These are phyloP conservation scores for Panzeria rudis DNA, from an alignment of 2,888 invertebrate species.

Conservation along the genomic window DNA sequence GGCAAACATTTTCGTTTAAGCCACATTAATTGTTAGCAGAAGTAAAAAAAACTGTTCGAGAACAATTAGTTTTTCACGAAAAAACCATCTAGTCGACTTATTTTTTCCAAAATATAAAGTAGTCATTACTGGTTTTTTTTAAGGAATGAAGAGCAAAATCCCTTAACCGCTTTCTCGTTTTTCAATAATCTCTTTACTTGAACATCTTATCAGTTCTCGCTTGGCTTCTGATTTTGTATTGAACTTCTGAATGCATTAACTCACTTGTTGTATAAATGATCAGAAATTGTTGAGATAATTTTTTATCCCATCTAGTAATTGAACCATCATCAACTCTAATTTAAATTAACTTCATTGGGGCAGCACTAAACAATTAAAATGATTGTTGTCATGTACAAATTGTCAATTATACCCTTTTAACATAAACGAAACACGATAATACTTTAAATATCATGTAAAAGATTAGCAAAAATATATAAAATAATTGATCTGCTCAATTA, in stretches of 20 bases:
- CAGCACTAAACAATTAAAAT: background rate
- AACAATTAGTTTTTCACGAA: too few relatives aligned
- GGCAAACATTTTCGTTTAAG: too few relatives aligned
- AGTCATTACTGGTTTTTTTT: background rate
- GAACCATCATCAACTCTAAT: conserved; percentile 22
- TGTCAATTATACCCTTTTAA: background rate
- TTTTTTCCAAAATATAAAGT: background rate
- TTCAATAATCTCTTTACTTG: too few relatives aligned
- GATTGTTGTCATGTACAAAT: conserved; percentile 27
- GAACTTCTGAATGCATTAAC: background rate
- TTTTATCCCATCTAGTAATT: background rate
- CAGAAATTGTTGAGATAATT: conserved; percentile 3
- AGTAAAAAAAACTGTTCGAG: too few relatives aligned
- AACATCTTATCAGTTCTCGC: too few relatives aligned
- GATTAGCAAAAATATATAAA: background rate
- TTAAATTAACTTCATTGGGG: background rate
- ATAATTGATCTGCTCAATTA: conserved; percentile 36
- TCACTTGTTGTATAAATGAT: background rate
- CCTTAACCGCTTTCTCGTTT: too few relatives aligned
- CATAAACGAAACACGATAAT: background rate
- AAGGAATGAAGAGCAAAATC: too few relatives aligned
- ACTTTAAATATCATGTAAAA: background rate
- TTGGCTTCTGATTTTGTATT: background rate
- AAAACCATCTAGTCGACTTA: background rate
- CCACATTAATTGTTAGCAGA: too few relatives aligned